These are phyloP conservation scores for Drosophila pseudotalamancana DNA, from an alignment of 2,888 invertebrate species.

Conservation along the genomic window DNA sequence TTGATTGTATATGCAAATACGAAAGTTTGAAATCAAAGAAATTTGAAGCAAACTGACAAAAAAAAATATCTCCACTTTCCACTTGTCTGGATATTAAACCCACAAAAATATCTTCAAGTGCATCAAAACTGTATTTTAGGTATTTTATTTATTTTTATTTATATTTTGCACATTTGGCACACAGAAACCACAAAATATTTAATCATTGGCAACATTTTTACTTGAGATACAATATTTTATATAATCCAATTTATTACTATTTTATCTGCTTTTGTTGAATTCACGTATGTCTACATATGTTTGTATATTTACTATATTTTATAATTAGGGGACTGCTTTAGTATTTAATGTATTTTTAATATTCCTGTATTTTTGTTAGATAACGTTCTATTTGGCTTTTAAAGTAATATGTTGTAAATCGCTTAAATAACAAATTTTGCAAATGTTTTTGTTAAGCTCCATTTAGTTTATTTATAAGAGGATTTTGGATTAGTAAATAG, in stretches of 20 bases:
- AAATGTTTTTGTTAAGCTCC: slow-evolving; percentile 49
- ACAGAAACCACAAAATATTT: slow-evolving; percentile 68
- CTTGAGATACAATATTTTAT: slow-evolving; percentile 26
- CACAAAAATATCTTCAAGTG: neutral
- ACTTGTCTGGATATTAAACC: too few species aligned
- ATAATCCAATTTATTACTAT: slow-evolving; percentile 17
- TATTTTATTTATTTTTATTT: slow-evolving; percentile 28
- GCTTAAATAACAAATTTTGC: slow-evolving; percentile 26
- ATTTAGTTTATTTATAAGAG: slow-evolving; percentile 12
- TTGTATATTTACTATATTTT: slow-evolving; percentile 1
- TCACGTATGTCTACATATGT: neutral
- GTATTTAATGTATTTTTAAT: slow-evolving; percentile 10
- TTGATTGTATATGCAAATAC: neutral
- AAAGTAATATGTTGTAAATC: slow-evolving; percentile 18
- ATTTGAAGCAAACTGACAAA: too few species aligned
- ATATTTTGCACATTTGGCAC: slow-evolving; percentile 50
- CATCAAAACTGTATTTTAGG: neutral
- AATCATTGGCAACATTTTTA: slow-evolving; percentile 63
- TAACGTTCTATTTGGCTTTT: neutral
- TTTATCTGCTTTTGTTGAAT: neutral
- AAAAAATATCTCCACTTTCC: too few species aligned
- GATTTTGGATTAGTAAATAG: slow-evolving; percentile 11
- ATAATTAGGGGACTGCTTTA: slow-evolving; percentile 7
- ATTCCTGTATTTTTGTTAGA: slow-evolving; percentile 5
- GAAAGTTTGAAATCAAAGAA: neutral